phyloP scores from a whole-genome alignment of 2,888 invertebrate genomes.

The Notodonta ziczac region DNA sequence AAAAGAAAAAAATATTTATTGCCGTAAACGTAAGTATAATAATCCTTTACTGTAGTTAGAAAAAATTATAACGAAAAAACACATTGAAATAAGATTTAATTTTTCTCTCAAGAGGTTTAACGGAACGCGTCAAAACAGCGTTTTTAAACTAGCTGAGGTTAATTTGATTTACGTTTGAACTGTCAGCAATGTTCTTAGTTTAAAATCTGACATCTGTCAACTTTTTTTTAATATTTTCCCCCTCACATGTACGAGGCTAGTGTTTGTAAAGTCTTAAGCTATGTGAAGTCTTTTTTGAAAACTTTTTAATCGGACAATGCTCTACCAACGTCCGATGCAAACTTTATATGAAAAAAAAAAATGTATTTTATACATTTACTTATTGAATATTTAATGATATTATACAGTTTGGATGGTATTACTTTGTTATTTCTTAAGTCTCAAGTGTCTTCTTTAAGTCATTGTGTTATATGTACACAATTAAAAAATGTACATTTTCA shows the following conservation, averaged over 20 bases:
- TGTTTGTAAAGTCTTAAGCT: slow-evolving; percentile 48
- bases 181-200: slow-evolving; percentile 12
- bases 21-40: slow-evolving; percentile 71
- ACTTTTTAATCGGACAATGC: slow-evolving; percentile 64
- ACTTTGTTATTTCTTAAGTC: slow-evolving; percentile 31
- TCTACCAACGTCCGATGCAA: slow-evolving; percentile 58
- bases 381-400: slow-evolving; percentile 59
- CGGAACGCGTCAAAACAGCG: slow-evolving; percentile 39
- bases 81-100: slow-evolving; percentile 14
- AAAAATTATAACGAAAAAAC: slow-evolving; percentile 38
- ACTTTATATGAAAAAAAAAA: slow-evolving; percentile 70
- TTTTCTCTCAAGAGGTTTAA: slow-evolving; percentile 44
- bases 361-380: slow-evolving; percentile 79
- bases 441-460: not conserved
- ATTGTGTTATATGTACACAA: not conserved
- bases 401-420: slow-evolving; percentile 33
- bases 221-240: slow-evolving; percentile 39
- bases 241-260: slow-evolving; percentile 38
- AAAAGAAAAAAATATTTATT: slow-evolving; percentile 83
- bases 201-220: slow-evolving; percentile 32
- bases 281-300: slow-evolving; percentile 73
- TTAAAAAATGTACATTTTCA: not conserved
- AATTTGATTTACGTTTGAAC: not conserved
- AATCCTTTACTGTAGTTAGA: slow-evolving; percentile 79
- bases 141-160: slow-evolving; percentile 38